Conservation (phyloP, 2,113 vertebrate species). For the Eptesicus fuscus region DNA sequence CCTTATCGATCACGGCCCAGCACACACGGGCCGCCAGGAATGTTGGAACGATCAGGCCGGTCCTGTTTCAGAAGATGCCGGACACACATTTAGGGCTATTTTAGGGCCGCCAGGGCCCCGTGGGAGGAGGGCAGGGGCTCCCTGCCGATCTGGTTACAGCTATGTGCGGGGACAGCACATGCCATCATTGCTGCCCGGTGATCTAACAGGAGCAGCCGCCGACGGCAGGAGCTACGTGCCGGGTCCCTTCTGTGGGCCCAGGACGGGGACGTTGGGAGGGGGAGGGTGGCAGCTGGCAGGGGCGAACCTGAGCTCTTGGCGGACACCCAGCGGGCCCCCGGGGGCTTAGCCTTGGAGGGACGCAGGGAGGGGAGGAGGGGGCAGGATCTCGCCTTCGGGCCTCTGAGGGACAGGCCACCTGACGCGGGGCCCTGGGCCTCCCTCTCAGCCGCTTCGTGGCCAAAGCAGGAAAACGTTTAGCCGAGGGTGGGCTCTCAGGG, state of each 20-base stretch:
- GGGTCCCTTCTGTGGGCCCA: not conserved
- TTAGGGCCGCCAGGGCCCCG: not conserved
- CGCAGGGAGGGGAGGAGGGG: accelerated
- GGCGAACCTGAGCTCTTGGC: not conserved
- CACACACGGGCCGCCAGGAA: not conserved
- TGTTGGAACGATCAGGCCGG: accelerated
- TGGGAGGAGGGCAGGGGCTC: not conserved
- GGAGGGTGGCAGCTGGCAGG: not conserved
- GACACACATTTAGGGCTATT: constrained; percentile 15
- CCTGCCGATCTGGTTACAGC: constrained; percentile 22
- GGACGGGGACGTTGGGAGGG: not conserved
- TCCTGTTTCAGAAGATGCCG: not conserved
- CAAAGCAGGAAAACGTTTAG: accelerated
- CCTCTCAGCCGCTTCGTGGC: not conserved
- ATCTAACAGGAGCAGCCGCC: not conserved
- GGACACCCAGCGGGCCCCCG: not conserved
- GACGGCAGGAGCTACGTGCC: not conserved
- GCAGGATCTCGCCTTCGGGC: no score
- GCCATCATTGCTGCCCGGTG: not conserved
- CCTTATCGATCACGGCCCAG: not conserved
- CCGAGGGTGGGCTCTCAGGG: not conserved
- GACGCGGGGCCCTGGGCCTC: not conserved
- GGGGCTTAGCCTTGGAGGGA: not conserved
- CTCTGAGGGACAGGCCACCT: not conserved
- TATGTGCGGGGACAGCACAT: constrained; percentile 32